Evolutionary conservation across 2,888 invertebrate species (phyloP).

Genomic region (Galerucella pusilla): DNA sequence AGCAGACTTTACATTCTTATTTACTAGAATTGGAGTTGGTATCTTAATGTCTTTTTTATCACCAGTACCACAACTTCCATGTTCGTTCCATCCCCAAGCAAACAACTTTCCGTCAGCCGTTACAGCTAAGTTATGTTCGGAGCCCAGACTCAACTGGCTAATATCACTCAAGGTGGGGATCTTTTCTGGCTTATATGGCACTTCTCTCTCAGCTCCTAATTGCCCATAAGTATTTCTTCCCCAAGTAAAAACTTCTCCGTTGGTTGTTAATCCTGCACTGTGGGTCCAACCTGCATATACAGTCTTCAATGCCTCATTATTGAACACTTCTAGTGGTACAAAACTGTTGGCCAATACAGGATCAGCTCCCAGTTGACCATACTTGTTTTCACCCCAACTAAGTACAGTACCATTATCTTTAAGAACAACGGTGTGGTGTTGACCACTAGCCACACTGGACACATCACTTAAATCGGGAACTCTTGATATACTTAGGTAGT

Average conservation of each 20-base stretch:
- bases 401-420: constrained; percentile 71
- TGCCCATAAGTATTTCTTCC: constrained; percentile 87
- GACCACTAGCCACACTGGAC: constrained; percentile 79
- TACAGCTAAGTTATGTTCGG: constrained; percentile 82
- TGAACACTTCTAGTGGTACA: constrained; percentile 69
- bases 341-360: constrained; percentile 68
- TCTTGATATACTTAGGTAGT: constrained; percentile 65
- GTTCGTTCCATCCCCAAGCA: constrained; percentile 93
- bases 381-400: constrained; percentile 87
- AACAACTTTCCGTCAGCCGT: constrained; percentile 74
- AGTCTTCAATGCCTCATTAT: constrained; percentile 69
- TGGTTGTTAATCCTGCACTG: constrained; percentile 72
- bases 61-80: constrained; percentile 84
- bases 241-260: constrained; percentile 77
- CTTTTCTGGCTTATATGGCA: constrained; percentile 65
- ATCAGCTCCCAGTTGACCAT: constrained; percentile 78
- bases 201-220: constrained; percentile 69
- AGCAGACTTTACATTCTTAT: constrained; percentile 59
- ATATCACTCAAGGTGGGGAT: constrained; percentile 68
- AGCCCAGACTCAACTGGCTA: constrained; percentile 75
- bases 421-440: constrained; percentile 79
- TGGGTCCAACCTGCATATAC: constrained; percentile 85
- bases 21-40: constrained; percentile 63
- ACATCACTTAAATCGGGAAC: constrained; percentile 71
- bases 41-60: constrained; percentile 64